phyloP scores from a whole-genome alignment of 2,113 vertebrate genomes.

The Hemichromis elongatus region DNA sequence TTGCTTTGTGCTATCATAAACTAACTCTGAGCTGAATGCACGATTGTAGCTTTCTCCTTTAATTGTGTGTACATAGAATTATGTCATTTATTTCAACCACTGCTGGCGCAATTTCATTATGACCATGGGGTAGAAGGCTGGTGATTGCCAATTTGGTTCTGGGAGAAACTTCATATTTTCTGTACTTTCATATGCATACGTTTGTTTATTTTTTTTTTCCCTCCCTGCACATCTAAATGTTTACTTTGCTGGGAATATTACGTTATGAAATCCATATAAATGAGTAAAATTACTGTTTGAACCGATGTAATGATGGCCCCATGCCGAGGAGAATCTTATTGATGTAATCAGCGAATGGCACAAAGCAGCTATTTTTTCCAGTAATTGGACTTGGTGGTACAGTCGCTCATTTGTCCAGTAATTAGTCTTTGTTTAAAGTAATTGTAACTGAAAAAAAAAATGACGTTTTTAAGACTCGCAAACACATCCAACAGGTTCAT shows the following conservation, averaged over 20 bases:
- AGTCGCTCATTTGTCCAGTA: constrained; percentile 41
- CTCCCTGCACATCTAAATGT: constrained; percentile 48
- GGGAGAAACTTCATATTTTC: constrained; percentile 71
- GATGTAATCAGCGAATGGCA: constrained; percentile 64
- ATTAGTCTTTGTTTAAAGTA: constrained; percentile 52
- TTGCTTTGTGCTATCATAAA: constrained; percentile 71
- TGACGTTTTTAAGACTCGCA: constrained; percentile 2
- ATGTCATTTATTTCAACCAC: constrained; percentile 75
- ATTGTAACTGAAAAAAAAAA: constrained; percentile 12
- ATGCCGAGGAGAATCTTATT: constrained; percentile 56
- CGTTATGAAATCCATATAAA: constrained; percentile 72
- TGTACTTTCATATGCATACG: constrained; percentile 71
- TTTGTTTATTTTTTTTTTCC: constrained; percentile 48
- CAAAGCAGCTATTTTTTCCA: constrained; percentile 55
- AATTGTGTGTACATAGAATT: constrained; percentile 76
- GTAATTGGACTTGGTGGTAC: constrained; percentile 58
- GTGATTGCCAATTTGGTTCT: constrained; percentile 74
- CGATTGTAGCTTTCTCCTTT: constrained; percentile 69
- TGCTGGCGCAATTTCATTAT: constrained; percentile 72
- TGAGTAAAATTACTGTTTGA: constrained; percentile 51
- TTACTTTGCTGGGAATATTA: constrained; percentile 65
- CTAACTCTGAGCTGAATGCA: constrained; percentile 73
- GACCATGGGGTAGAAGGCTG: constrained; percentile 69
- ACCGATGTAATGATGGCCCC: constrained; percentile 62
- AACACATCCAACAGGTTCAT: constrained; percentile 3